Percentiles rank a stretch among this genome's conserved stretches.
Evolutionary conservation across 2,888 invertebrate species (phyloP).

Genomic region (Sipha maydis): DNA sequence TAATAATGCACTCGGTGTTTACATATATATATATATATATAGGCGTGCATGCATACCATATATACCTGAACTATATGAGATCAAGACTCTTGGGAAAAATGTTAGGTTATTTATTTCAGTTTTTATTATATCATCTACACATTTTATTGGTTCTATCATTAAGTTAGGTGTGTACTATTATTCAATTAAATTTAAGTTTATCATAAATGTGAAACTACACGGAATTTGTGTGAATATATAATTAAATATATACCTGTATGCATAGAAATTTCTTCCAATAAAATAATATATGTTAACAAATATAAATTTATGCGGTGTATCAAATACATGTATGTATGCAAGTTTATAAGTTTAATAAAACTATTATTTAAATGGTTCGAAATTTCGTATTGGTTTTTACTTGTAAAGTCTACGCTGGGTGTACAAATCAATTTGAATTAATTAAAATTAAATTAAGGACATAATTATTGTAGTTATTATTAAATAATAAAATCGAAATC

Average conservation of each 20-base stretch:
- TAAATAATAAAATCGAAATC: not conserved
- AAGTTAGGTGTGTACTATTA: not conserved
- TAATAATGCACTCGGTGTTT: not conserved
- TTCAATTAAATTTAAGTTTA: too few relatives aligned
- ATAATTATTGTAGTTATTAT: not conserved
- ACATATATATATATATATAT: not conserved
- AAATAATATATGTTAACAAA: too few relatives aligned
- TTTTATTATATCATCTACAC: not conserved
- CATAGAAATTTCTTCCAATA: too few relatives aligned
- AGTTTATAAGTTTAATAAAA: not conserved
- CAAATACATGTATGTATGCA: too few relatives aligned
- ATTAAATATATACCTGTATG: too few relatives aligned
- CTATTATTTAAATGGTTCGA: not conserved
- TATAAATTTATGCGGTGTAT: too few relatives aligned
- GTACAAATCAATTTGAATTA: not conserved
- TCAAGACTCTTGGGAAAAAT: conserved; percentile 8
- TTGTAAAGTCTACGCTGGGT: not conserved
- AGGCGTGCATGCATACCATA: not conserved
- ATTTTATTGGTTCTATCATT: not conserved
- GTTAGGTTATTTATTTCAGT: not conserved
- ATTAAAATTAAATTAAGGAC: not conserved
- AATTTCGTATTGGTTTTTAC: not conserved
- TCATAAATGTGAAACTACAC: too few relatives aligned
- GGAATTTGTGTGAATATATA: too few relatives aligned
- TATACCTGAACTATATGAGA: not conserved